Evolutionary conservation across 2,888 invertebrate genomes (phyloP), one percentile per base, ranked within the genome.

Genomic region (Gastracanthus pulcherrimus): DNA sequence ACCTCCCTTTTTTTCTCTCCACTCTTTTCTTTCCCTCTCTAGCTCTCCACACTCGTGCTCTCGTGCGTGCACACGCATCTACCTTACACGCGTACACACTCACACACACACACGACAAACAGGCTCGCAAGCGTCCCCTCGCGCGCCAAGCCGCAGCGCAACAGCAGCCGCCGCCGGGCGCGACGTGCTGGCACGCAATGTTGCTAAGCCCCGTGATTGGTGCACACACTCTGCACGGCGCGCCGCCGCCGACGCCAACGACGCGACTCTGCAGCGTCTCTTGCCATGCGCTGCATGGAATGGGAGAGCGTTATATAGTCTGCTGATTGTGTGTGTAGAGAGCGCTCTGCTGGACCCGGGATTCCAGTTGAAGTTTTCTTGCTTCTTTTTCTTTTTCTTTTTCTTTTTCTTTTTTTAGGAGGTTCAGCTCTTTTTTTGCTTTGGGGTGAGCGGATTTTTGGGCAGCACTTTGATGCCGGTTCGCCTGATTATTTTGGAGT

Each of bases 171-270:
- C 34, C 71, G 34, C 34, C 87, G 87, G 86, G 86, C 89, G 87
- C 87, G 87, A 88, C 87, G 87, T 87, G 87, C 87, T 85, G 88
- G 88, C 89, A 88, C 67, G 48, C 76, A 66, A 51, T 45, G 41
- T 31, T 48, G 64, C 70, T 69, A 36, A 66, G 81, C 72, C 60
- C 86, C 86, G 87, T 87, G 87, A 88, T 87, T 87, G 86, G 88
- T 87, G 87, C 87, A 85, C 84, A 81, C n/a, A n/a, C n/a, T n/a
- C n/a, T 67, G 36, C 66, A 84, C 85, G 83, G 77, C 84, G 74
- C 77, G 55, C 78, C 64, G 41, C 75, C 58, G 55, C 76, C 72
- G 69, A 64, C 78, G 62, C 34, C 36, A 55, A 58, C 58, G 71
- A 36, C 71, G 58, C 31, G 55, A 55, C 34, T 62, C 62, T 62